A percentile compares a stretch with the other conserved stretches of the same genome.
phyloP scores from a whole-genome alignment of 2,797 vertebrate species.

The Xiphophorus birchmanni region DNA sequence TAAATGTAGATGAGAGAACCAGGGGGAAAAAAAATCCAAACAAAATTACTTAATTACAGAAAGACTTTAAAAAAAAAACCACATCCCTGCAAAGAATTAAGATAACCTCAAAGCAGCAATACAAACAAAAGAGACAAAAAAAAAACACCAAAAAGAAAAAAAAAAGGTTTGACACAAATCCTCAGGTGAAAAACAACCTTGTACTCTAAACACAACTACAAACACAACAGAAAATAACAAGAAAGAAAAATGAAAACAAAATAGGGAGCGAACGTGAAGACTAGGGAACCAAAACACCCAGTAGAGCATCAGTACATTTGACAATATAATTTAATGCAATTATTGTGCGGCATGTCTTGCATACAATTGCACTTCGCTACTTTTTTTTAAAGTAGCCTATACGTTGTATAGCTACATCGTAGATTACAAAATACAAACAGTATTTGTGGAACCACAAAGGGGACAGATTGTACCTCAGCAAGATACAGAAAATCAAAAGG shows the following conservation, averaged over 20 bases:
- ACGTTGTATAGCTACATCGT: no score
- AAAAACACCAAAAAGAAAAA: background rate
- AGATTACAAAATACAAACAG: background rate
- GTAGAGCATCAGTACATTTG: no score
- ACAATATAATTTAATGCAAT: no score
- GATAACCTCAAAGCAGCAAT: background rate
- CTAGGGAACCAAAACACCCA: background rate
- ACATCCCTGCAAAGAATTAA: background rate
- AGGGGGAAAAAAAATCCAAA: background rate
- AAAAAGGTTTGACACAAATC: background rate
- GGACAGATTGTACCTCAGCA: background rate
- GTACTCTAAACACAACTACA: background rate
- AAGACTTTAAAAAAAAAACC: background rate
- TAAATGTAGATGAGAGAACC: background rate
- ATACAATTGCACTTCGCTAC: no score
- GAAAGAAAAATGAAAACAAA: background rate
- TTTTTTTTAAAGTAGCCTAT: background rate
- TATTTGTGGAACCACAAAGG: background rate
- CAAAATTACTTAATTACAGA: background rate
- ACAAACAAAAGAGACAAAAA: background rate
- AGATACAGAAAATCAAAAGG: background rate
- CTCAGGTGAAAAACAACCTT: background rate
- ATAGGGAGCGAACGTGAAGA: background rate
- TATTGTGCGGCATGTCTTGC: no score
- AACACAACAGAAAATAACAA: background rate